Evolutionary conservation across 2,113 vertebrate genomes (phyloP).

Genomic region (Phalacrocorax brasilianus): DNA sequence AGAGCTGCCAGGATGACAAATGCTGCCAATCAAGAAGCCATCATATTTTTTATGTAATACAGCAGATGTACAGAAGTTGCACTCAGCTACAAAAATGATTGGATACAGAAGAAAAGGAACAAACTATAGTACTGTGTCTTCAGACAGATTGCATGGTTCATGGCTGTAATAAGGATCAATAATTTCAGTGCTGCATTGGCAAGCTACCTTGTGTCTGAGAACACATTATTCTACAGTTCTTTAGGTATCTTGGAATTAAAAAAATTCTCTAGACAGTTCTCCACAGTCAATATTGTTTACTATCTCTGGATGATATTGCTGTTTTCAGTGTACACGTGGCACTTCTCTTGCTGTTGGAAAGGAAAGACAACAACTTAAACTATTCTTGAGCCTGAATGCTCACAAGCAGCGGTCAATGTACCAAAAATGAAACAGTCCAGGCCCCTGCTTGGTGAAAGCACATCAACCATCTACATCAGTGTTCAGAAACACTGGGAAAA

Average conservation of each 20-base stretch:
- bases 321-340: background rate
- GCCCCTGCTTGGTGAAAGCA: background rate
- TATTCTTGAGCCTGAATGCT: background rate
- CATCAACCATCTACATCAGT: background rate
- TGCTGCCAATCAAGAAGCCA: background rate
- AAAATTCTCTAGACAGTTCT: background rate
- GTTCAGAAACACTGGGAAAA: background rate
- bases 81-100: background rate
- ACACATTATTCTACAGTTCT: background rate
- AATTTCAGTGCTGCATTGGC: background rate
- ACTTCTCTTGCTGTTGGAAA: background rate
- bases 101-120: background rate
- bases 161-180: background rate
- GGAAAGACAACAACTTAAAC: background rate
- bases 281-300: background rate
- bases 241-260: background rate
- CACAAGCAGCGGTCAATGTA: rapidly evolving
- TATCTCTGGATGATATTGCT: background rate
- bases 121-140: background rate
- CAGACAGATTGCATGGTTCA: background rate
- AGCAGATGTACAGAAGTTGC: background rate
- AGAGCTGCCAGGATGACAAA: background rate
- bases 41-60: background rate
- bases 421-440: background rate
- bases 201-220: background rate